phyloP scores from a whole-genome alignment of 2,888 invertebrate species.

The Anticlea derivata region DNA sequence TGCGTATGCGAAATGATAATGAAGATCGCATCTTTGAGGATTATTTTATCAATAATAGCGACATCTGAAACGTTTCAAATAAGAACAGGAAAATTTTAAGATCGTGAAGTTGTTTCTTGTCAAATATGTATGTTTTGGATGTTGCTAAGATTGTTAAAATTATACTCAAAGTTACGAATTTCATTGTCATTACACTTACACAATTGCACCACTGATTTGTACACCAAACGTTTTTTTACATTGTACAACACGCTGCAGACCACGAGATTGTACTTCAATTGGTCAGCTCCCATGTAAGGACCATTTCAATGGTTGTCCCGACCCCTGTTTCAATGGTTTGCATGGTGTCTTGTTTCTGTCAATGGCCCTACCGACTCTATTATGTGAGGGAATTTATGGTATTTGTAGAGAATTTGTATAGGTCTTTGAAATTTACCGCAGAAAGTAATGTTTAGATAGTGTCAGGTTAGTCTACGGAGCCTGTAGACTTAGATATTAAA shows the following conservation, averaged over 20 bases:
- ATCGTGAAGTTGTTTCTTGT: too few relatives aligned
- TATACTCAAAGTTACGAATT: too few relatives aligned
- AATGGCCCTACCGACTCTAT: constrained; percentile 2
- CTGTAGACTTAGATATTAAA: too few relatives aligned
- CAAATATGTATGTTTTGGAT: too few relatives aligned
- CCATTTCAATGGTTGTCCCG: constrained; percentile 7
- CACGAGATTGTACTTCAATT: constrained; percentile 11
- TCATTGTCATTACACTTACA: too few relatives aligned
- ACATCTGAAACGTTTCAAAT: too few relatives aligned
- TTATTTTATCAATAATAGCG: too few relatives aligned
- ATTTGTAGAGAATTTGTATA: not conserved
- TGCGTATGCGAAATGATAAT: too few relatives aligned
- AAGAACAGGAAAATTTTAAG: too few relatives aligned
- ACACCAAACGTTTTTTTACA: constrained; percentile 1
- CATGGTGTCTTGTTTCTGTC: not conserved
- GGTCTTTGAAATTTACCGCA: constrained; percentile 14
- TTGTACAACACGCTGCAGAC: not conserved
- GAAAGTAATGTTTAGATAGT: not conserved
- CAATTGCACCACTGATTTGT: constrained; percentile 2
- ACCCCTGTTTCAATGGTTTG: constrained; percentile 12
- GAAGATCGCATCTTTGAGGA: too few relatives aligned
- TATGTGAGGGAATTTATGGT: constrained; percentile 7
- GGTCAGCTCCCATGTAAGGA: constrained; percentile 8
- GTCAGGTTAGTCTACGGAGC: not conserved
- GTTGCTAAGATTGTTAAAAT: too few relatives aligned